phyloP scores from a whole-genome alignment of 2,888 invertebrate species.

The Hydrotaea diabolus region DNA sequence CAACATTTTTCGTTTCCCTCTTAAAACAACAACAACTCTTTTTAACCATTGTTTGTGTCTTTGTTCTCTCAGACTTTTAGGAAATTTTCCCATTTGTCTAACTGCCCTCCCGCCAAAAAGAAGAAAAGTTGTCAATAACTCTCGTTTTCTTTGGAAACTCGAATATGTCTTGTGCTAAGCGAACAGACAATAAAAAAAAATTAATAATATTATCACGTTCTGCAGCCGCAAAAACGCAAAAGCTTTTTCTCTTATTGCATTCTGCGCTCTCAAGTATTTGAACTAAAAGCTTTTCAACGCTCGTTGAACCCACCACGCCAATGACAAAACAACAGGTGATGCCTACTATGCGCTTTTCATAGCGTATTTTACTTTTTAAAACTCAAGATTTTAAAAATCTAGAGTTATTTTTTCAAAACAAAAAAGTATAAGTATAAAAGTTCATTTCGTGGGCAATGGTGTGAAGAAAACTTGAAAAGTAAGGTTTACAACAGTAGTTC shows the following conservation, averaged over 20 bases:
- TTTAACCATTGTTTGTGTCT: too few relatives aligned
- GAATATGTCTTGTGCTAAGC: not conserved
- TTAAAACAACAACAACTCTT: not conserved
- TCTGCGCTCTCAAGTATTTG: not conserved
- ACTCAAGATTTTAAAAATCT: too few relatives aligned
- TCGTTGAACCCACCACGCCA: not conserved
- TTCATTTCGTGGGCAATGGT: too few relatives aligned
- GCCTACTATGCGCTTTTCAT: too few relatives aligned
- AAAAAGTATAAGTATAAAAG: too few relatives aligned
- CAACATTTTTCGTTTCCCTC: not conserved
- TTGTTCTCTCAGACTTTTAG: too few relatives aligned
- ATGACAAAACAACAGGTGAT: not conserved
- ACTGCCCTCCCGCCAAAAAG: too few relatives aligned
- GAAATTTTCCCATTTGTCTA: too few relatives aligned
- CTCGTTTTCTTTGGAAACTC: constrained; percentile 42
- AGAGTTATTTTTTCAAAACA: too few relatives aligned
- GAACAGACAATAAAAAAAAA: not conserved
- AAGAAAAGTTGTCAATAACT: constrained; percentile 23
- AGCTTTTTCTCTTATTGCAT: constrained; percentile 39
- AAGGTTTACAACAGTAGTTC: too few relatives aligned
- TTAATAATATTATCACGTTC: constrained; percentile 63
- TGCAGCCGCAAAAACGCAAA: not conserved
- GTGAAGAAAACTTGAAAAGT: too few relatives aligned
- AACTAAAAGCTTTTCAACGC: not conserved
- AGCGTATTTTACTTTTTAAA: too few relatives aligned